Evolutionary conservation across 2,113 vertebrate species (phyloP), one percentile per base, ranked within the genome.

Genomic region (Forbesichthys papilliferus): DNA sequence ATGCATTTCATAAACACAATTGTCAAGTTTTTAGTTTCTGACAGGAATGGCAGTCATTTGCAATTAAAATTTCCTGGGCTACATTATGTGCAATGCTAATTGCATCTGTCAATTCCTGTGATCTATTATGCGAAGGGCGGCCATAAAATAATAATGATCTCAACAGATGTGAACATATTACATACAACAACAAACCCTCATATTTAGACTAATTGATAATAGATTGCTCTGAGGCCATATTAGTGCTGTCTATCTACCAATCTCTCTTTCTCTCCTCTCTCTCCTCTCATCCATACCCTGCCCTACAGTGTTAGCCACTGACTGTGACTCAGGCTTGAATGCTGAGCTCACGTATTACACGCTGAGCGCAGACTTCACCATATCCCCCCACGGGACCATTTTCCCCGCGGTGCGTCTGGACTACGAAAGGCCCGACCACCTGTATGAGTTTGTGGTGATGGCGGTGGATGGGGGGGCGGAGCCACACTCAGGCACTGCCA

Each of bases 391-490:
- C 4, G 95, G 95, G 57, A 94, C 92, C 52, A 89, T 97, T 77
- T 96, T 94, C 65, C 94, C 95, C 0, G 89, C 92, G 0, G 80
- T 91, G 6, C 83, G 12, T 4, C 69, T 96, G 86, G 94, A 96
- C 89, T 96, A 93, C 0, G 95, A 97, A 76, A 86, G 91, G 14
- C 91, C 91, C 0, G 91, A 94, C 75, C 95, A 96, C 71, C 90
- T 95, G 51, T 96, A 96, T 3, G 96, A 96, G 88, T 96, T 97
- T 85, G 90, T 95, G 9, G 84, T 96, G 69, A 93, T 96, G 94
- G 96, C 95, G 0, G 82, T 96, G 14, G 95, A 97, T 87, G 92
- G 92, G 66, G 96, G 94, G 2, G 79, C 94, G 11, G 89, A 92
- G 9, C 91, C 93, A 0, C 93, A 89, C 36, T 96, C 95, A 0